phyloP scores from a whole-genome alignment of 2,797 vertebrate genomes.

The Anisognathus igniventris region DNA sequence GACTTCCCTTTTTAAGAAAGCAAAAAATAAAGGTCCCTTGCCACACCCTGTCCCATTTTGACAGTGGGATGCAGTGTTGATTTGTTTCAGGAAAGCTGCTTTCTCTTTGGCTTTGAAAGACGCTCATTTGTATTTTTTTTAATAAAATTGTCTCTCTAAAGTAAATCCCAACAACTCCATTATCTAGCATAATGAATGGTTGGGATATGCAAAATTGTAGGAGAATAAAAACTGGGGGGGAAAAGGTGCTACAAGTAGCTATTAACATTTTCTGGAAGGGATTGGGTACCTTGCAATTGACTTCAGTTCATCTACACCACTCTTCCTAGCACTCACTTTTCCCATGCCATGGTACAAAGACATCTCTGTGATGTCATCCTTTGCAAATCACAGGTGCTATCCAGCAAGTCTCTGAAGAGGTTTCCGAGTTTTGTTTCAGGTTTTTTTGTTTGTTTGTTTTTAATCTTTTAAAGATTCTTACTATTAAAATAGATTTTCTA shows the following conservation, averaged over 20 bases:
- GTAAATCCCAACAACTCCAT: not conserved
- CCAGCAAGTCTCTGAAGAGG: not conserved
- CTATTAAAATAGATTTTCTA: not conserved
- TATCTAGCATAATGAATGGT: not conserved
- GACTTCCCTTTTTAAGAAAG: not conserved
- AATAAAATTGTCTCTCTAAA: not conserved
- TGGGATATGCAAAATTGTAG: not conserved
- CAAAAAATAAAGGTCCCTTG: not conserved
- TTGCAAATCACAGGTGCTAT: not conserved
- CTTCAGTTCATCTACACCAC: not conserved
- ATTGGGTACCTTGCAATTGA: not conserved
- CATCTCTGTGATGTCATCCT: not conserved
- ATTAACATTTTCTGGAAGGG: not conserved
- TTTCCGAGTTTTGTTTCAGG: not conserved
- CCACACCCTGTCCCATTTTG: not conserved
- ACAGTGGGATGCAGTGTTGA: not conserved
- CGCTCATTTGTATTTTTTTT: not conserved
- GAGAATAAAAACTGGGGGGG: accelerated
- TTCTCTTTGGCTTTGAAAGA: not conserved
- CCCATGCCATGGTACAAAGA: not conserved
- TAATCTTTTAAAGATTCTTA: not conserved
- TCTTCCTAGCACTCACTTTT: not conserved
- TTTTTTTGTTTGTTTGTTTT: not conserved
- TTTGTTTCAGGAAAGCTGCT: not conserved
- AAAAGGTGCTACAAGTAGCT: not conserved